These are phyloP conservation scores for Urocolius indicus DNA, from an alignment of 2,113 vertebrate species.

Conservation along the genomic window DNA sequence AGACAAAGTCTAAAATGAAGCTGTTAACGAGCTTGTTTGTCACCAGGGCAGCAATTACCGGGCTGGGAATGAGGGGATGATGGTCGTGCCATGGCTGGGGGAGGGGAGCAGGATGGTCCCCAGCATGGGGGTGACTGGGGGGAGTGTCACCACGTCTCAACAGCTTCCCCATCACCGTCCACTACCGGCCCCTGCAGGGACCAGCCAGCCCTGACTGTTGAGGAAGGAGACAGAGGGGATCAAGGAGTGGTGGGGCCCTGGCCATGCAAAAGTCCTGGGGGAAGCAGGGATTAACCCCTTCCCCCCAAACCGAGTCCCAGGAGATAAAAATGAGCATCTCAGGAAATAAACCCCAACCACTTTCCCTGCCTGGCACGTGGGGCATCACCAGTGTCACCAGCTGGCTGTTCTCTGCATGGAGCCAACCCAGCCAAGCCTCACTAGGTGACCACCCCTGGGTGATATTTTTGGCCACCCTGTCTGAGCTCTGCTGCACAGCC, in stretches of 20 bases:
- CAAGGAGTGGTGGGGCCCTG: neutral
- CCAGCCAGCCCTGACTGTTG: neutral
- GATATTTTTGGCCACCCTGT: too few species aligned
- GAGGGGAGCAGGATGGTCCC: neutral
- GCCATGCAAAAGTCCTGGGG: neutral
- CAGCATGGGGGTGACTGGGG: neutral
- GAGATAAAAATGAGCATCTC: neutral
- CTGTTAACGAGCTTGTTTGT: conserved; percentile 76
- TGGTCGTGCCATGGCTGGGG: neutral
- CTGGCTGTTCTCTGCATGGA: neutral
- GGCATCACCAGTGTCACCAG: neutral
- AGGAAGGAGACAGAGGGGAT: neutral
- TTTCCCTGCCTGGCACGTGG: neutral
- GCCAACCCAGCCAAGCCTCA: too few species aligned
- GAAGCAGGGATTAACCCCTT: neutral
- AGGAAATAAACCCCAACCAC: neutral
- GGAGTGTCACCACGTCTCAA: neutral
- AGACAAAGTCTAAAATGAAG: conserved; percentile 68
- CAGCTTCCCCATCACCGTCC: neutral
- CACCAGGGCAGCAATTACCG: conserved; percentile 69
- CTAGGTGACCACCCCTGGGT: too few species aligned
- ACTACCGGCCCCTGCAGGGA: rapidly evolving
- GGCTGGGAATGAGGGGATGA: conserved; percentile 51
- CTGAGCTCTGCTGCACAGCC: too few species aligned
- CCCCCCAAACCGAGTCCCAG: neutral